Evolutionary conservation across 1,140 invertebrate genomes (phyloP).

Genomic region (Magallana gigas): DNA sequence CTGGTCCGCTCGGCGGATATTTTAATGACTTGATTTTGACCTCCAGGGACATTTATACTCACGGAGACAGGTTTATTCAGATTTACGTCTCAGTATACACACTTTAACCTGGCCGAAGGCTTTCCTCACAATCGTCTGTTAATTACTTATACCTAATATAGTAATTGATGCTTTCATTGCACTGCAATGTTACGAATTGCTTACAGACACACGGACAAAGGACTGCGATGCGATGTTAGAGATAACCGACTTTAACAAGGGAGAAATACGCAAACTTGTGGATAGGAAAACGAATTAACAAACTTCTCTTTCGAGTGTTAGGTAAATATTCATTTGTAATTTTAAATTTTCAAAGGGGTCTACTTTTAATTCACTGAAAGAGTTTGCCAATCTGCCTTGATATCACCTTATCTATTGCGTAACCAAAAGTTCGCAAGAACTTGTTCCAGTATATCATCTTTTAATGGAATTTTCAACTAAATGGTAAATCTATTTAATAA

Average conservation of each 20-base stretch:
- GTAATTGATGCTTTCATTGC: neutral
- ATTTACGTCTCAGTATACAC: neutral
- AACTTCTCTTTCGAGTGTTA: slow-evolving; percentile 11
- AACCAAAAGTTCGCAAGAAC: neutral
- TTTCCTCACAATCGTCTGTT: neutral
- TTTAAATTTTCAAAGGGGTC: slow-evolving; percentile 20
- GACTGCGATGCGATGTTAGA: neutral
- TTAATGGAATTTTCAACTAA: neutral
- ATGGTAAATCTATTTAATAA: neutral
- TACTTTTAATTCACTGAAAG: neutral
- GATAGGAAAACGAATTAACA: neutral
- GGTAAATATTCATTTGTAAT: slow-evolving; percentile 29
- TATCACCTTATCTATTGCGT: neutral
- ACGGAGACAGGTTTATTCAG: neutral
- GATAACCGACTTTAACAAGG: neutral
- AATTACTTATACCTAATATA: neutral
- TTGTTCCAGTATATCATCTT: neutral
- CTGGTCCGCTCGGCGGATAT: neutral
- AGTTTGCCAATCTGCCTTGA: neutral
- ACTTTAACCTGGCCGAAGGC: neutral
- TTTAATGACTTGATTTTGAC: slow-evolving; percentile 4
- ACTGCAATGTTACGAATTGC: neutral
- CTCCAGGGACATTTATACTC: neutral
- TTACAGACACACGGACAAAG: neutral
- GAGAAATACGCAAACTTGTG: neutral